These are phyloP conservation scores for Limnephilus marmoratus DNA, from an alignment of 2,888 invertebrate genomes.

Conservation along the genomic window DNA sequence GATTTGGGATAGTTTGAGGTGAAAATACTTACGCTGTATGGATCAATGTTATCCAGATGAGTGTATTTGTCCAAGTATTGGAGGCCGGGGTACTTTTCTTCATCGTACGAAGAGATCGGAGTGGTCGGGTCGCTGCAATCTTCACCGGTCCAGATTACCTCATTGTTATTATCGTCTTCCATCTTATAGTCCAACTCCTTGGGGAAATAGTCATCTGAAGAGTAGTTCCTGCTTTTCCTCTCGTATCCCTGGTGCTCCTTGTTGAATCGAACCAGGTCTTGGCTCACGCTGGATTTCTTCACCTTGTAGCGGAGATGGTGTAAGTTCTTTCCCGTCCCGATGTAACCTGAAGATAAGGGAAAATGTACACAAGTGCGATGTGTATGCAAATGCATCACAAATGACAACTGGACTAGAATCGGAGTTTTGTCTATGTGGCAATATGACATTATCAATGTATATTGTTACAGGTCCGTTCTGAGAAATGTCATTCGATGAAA, in stretches of 20 bases:
- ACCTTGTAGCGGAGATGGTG: slow-evolving; percentile 49
- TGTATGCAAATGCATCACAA: neutral
- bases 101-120: slow-evolving; percentile 10
- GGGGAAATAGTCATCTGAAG: neutral
- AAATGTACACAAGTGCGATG: neutral
- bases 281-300: slow-evolving; percentile 50
- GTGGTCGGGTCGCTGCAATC: neutral
- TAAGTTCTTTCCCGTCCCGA: slow-evolving; percentile 46
- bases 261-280: slow-evolving; percentile 23
- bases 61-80: slow-evolving; percentile 68
- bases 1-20: neutral
- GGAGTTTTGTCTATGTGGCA: neutral
- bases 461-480: neutral
- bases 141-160: slow-evolving; percentile 42
- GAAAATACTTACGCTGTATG: slow-evolving; percentile 73
- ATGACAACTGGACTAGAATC: neutral
- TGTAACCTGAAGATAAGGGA: slow-evolving; percentile 43
- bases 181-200: slow-evolving; percentile 36
- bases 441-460: neutral
- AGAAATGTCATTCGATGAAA: neutral
- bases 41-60: slow-evolving; percentile 73
- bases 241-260: slow-evolving; percentile 36
- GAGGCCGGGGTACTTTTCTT: slow-evolving; percentile 2
- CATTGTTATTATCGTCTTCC: slow-evolving; percentile 58
- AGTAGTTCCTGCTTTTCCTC: slow-evolving; percentile 37